Conservation (phyloP, 2,113 vertebrate genomes). For the Myrmecophaga tridactyla region DNA sequence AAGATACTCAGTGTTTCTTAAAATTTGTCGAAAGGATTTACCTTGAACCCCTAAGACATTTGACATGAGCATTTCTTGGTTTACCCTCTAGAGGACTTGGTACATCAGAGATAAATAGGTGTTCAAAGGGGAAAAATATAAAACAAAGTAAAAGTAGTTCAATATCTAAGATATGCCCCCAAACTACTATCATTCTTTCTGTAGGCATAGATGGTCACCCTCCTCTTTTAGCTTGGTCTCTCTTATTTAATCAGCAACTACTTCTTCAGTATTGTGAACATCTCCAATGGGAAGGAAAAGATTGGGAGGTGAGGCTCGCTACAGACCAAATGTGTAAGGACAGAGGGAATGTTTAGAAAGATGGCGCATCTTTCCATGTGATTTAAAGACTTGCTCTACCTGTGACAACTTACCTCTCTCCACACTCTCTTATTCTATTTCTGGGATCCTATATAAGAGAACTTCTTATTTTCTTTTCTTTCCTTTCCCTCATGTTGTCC, state of each 20-base stretch:
- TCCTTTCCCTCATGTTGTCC: neutral
- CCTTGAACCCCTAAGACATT: neutral
- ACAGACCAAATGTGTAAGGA: neutral
- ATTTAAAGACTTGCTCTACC: neutral
- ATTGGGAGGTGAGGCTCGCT: neutral
- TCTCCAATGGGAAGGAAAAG: neutral
- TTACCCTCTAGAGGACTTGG: neutral
- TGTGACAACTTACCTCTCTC: neutral
- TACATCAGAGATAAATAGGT: neutral
- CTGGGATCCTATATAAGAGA: accelerated
- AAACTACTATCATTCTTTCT: neutral
- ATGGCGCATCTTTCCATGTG: neutral
- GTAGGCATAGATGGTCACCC: neutral
- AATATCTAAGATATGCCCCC: neutral
- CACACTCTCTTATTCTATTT: neutral
- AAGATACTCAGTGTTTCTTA: neutral
- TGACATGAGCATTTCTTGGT: neutral
- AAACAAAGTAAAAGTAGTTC: constrained; percentile 3
- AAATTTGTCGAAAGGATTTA: constrained; percentile 24
- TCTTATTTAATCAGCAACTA: neutral
- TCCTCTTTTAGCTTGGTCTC: neutral
- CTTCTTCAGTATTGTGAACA: neutral
- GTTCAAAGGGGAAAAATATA: neutral
- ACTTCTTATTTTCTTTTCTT: neutral
- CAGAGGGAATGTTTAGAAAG: neutral